Base-by-base conservation (phyloP, 2,888 invertebrate species). In the Buathra laborator region DNA sequence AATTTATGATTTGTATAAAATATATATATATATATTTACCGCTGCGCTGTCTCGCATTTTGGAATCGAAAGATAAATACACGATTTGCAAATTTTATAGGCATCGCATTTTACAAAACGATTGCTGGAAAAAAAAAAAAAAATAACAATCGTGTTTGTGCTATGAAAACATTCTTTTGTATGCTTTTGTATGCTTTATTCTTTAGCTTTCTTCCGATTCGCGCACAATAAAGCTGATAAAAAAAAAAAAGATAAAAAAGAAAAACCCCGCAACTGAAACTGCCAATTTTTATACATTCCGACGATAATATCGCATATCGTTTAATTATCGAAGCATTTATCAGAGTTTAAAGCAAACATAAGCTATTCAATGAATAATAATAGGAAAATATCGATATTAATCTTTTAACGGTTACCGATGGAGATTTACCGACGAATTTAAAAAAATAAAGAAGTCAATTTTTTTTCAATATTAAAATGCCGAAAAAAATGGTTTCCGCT, bases 221-320 rank as follows among this genome's bases (percentile, higher is more conserved):
- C 84, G 77, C 76, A 81, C 81, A 59, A 32, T 24, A 9, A 84
- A 81, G 80, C 81, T 77, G 77, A 84, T 81, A 48, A 59, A 10
- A 56, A 44, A 70, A 81, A 62, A 44, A 56, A 10, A n/a, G 10
- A 56, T 3, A 19, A 56, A 24, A 24, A 56, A 56, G 10, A 9
- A 62, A 62, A 74, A 29, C 62, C 64, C 74, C 64, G 16, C 12
- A 16, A 75, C 16, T 32, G 14, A 75, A 37, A 81, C 84, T 84
- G 84, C 84, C 84, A 84, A 43, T 37, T 84, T 84, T 84, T 84
- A 70, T 84, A 84, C 84, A 72, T 77, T 78, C 64, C 72, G 32
- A 78, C 48, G 51, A 62, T 32, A 62, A 53, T 78, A 78, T 75
- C 44, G 44, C 53, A 53, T 48, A 19, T 7, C 46, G 3, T 51